Percentiles rank a stretch among this genome's conserved stretches.
Evolutionary conservation across 2,113 vertebrate species (phyloP).

Genomic region (Sander vitreus): DNA sequence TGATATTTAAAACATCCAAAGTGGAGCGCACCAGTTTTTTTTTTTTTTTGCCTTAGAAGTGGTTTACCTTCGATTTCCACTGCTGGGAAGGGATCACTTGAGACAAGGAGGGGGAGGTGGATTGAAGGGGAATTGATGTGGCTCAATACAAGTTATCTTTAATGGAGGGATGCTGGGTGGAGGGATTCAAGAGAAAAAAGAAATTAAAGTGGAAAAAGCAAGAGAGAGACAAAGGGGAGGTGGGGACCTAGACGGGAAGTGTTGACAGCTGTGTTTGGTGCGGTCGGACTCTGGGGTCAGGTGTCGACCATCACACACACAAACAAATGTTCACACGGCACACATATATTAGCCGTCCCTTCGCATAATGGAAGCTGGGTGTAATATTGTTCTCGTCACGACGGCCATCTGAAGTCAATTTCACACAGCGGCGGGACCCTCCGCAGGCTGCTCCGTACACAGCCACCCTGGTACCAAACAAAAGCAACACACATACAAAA

Average conservation of each 20-base stretch:
- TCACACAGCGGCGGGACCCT: slow-evolving; percentile 76
- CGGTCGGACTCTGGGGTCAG: slow-evolving; percentile 76
- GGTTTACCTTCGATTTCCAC: slow-evolving; percentile 77
- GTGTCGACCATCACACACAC: slow-evolving; percentile 59
- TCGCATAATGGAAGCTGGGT: slow-evolving; percentile 73
- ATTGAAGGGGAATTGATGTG: slow-evolving; percentile 65
- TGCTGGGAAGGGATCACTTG: slow-evolving; percentile 73
- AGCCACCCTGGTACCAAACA: slow-evolving; percentile 56
- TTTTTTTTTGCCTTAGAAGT: slow-evolving; percentile 68
- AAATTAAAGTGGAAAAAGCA: slow-evolving; percentile 15
- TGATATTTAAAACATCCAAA: slow-evolving; percentile 56
- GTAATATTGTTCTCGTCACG: slow-evolving; percentile 75
- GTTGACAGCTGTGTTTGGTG: slow-evolving; percentile 74
- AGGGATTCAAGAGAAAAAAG: slow-evolving; percentile 32
- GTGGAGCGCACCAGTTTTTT: slow-evolving; percentile 1
- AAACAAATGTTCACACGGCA: slow-evolving; percentile 49
- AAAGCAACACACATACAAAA: slow-evolving; percentile 51
- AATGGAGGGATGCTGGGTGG: slow-evolving; percentile 65
- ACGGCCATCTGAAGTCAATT: slow-evolving; percentile 80
- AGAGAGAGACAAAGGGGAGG: not conserved
- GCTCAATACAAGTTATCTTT: slow-evolving; percentile 79
- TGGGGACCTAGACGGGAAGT: slow-evolving; percentile 48
- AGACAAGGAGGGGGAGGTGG: slow-evolving; percentile 60
- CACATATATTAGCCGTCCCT: slow-evolving; percentile 59
- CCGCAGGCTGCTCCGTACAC: slow-evolving; percentile 69